These are phyloP conservation scores for Zaprionus inermis DNA, from an alignment of 1,140 invertebrate genomes.

Conservation along the genomic window DNA sequence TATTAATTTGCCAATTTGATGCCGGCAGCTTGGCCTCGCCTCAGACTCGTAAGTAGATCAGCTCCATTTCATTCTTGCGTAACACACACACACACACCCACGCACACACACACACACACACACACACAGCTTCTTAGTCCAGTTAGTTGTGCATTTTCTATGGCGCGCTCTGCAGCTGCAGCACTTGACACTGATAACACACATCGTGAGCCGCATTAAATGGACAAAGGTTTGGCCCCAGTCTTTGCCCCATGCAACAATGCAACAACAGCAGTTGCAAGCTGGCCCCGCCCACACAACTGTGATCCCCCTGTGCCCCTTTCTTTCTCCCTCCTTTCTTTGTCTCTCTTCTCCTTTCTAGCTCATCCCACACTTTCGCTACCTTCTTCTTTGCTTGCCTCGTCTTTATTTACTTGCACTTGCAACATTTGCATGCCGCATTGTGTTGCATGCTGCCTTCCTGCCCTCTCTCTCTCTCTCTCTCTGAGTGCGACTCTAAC, in stretches of 20 bases:
- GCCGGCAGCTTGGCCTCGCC: constrained; percentile 1
- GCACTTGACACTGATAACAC: constrained; percentile 81
- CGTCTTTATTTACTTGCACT: constrained; percentile 70
- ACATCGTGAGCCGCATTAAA: constrained; percentile 76
- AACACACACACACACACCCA: neutral
- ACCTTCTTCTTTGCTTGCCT: constrained; percentile 42
- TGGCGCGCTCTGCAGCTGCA: constrained; percentile 70
- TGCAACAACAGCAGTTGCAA: constrained; percentile 42
- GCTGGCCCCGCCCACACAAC: too few species aligned
- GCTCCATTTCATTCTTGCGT: constrained; percentile 22
- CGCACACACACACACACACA: neutral
- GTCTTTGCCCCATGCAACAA: constrained; percentile 53
- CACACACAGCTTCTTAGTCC: constrained; percentile 50
- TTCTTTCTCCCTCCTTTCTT: neutral
- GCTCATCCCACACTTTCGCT: constrained; percentile 37
- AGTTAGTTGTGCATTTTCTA: constrained; percentile 57
- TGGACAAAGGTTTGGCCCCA: constrained; percentile 60
- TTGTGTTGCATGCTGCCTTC: constrained; percentile 43
- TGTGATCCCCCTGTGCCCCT: neutral
- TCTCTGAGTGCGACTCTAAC: constrained; percentile 66
- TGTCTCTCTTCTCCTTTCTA: constrained; percentile 16
- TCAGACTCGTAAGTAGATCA: constrained; percentile 30
- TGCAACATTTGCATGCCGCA: constrained; percentile 72
- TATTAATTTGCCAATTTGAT: constrained; percentile 8
- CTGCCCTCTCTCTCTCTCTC: neutral